Evolutionary conservation across 1,140 invertebrate species (phyloP).

Genomic region (Limonius californicus): DNA sequence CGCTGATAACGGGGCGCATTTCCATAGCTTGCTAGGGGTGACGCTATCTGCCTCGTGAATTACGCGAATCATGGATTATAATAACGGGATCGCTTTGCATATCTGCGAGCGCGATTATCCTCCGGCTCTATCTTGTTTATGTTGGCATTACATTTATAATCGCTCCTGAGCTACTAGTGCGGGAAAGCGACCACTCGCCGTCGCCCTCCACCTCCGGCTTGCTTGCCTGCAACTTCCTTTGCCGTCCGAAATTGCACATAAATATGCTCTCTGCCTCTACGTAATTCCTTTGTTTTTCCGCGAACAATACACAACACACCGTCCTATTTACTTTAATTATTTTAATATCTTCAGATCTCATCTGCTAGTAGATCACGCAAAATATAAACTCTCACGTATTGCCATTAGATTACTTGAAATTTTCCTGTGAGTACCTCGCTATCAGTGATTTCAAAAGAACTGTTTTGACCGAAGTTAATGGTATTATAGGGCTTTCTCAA

Average conservation of each 20-base stretch:
- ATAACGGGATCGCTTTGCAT: conserved; percentile 45
- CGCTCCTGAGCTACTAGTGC: conserved; percentile 17
- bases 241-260: conserved; percentile 30
- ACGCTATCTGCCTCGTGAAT: conserved; percentile 30
- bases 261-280: conserved; percentile 22
- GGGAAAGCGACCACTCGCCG: conserved; percentile 12
- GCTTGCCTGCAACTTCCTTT: conserved; percentile 20
- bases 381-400: not conserved
- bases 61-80: conserved; percentile 44
- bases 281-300: conserved; percentile 29
- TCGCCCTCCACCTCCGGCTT: not conserved
- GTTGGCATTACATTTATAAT: conserved; percentile 40
- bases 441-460: too few species aligned
- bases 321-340: not conserved
- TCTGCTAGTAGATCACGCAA: not conserved
- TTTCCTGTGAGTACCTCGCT: too few species aligned
- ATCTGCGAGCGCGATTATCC: conserved; percentile 40
- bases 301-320: not conserved
- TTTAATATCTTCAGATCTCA: not conserved
- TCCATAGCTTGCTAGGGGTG: conserved; percentile 11
- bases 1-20: conserved; percentile 20
- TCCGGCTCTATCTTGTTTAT: conserved; percentile 41
- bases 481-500: too few species aligned
- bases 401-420: too few species aligned
- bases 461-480: too few species aligned